Evolutionary conservation across 2,113 vertebrate genomes (phyloP), one percentile per base, ranked within the genome.

Genomic region (Hypocryptadius cinnamomeus): DNA sequence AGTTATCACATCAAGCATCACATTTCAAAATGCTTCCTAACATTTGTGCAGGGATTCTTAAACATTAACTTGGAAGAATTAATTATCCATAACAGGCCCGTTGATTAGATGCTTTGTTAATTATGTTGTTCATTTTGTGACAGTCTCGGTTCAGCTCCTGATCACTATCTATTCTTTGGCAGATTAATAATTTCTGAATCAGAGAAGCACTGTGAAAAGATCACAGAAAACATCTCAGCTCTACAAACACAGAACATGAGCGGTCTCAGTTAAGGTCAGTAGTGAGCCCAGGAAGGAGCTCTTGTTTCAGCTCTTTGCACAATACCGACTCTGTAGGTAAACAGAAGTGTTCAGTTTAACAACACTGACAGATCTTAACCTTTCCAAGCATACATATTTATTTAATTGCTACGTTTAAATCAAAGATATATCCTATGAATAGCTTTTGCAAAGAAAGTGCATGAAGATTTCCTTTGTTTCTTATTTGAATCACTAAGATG

Each of bases 281-380:
- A 64, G 39, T 72, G 77, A 96, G 73, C 72, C 80, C 51, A 68
- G 82, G 79, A 57, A n/a, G 59, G 47, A 79, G 93, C 64, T 89
- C 70, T 50, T 37, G 28, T 96, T 96, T 90, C 95, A 95, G 74
- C 21, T 21, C 70, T 77, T 89, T 78, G 77, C 83, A 97, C 97
- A 97, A 94, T 96, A 89, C 76, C 65, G 13, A 39, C 92, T 96
- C 93, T 96, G 97, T 95, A 93, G 91, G 87, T 81, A 93, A 82
- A 97, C 88, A 95, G 82, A 82, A 89, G 57, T 63, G 74, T 86
- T 90, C 84, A 89, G 81, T 95, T 92, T 82, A 93, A 59, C 37
- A 85, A 68, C 40, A n/a, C 15, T 15, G 90, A 88, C 54, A 79
- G 85, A 94, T 89, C 91, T 85, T 56, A 90, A 88, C 82, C 94